Evolutionary conservation across 2,888 invertebrate species (phyloP), one percentile per base, ranked within the genome.

Genomic region (Microctonus brassicae): DNA sequence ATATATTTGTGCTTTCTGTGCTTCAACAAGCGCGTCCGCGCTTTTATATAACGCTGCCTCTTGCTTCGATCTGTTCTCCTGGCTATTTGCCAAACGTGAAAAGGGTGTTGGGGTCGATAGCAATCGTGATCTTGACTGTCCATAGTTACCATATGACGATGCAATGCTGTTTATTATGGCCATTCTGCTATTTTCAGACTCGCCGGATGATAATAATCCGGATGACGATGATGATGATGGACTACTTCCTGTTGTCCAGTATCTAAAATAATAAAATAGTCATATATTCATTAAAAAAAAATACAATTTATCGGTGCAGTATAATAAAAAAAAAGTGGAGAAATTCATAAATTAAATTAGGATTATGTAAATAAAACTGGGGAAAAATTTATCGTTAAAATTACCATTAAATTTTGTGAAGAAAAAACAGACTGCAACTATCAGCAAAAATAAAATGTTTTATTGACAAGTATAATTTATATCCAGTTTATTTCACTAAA

Each of bases 101-200:
- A 63, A 26, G 29, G 63, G 47, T 29, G 63, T 63, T 29, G 63
- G 63, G 5, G 65, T 65, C n/a, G 52, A 22, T 34, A 36, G 34
- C 13, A 55, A 34, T 22, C 65, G 65, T 65, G 65, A 26, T 26
- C 65, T 26, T 42, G 60, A 33, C 13, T 60, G 11, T 29, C 33
- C 52, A 64, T 58, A 6, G 63, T 70, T 33, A 33, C 66, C 81
- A 73, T 84, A 86, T 2, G 86, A 82, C 10, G 84, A 83, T 10
- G 81, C 84, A 70, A 86, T 85, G 68, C 83, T 84, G 76, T 86
- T 79, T 62, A 86, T 82, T 70, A 85, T 84, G 3, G 82, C 82
- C 3, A 84, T 81, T 73, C 86, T 86, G 67, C 80, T 84, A 75
- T 84, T 83, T 0, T 76, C 78, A 0, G 82, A 78, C 13, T 74